These are phyloP conservation scores for Drosophila rhopaloa DNA, from an alignment of 1,140 invertebrate genomes.

Conservation along the genomic window DNA sequence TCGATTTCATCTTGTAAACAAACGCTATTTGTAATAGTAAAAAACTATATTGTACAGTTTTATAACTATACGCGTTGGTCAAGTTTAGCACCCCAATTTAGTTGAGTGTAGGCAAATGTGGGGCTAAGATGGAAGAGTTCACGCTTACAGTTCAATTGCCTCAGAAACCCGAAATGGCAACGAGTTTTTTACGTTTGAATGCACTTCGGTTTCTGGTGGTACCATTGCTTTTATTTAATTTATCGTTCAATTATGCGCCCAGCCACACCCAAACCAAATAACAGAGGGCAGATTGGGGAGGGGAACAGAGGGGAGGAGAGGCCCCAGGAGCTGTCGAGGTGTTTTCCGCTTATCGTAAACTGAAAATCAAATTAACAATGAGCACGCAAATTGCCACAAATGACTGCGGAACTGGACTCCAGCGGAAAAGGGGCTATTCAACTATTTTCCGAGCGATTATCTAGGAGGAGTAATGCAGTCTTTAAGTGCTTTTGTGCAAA, in stretches of 20 bases:
- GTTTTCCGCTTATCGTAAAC: slow-evolving; percentile 59
- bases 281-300: no score
- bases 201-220: slow-evolving; percentile 40
- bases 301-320: not conserved
- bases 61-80: no score
- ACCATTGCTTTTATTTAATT: slow-evolving; percentile 62
- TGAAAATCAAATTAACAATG: slow-evolving; percentile 77
- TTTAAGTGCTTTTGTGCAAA: slow-evolving; percentile 53
- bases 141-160: slow-evolving; percentile 45
- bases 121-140: slow-evolving; percentile 2
- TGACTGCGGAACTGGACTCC: slow-evolving; percentile 37
- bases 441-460: slow-evolving; percentile 44
- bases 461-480: slow-evolving; percentile 39
- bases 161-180: slow-evolving; percentile 18
- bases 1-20: no score
- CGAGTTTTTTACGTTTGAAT: slow-evolving; percentile 27
- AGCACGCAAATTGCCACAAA: slow-evolving; percentile 76
- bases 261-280: slow-evolving; percentile 32
- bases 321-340: slow-evolving; percentile 41
- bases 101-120: not conserved
- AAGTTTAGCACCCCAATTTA: no score
- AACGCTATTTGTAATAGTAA: no score
- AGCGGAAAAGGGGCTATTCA: slow-evolving; percentile 24
- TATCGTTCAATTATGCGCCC: slow-evolving; percentile 75
- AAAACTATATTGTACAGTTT: no score